Evolutionary conservation across 2,797 vertebrate species (phyloP).

Genomic region (Sphaeramia orbicularis): DNA sequence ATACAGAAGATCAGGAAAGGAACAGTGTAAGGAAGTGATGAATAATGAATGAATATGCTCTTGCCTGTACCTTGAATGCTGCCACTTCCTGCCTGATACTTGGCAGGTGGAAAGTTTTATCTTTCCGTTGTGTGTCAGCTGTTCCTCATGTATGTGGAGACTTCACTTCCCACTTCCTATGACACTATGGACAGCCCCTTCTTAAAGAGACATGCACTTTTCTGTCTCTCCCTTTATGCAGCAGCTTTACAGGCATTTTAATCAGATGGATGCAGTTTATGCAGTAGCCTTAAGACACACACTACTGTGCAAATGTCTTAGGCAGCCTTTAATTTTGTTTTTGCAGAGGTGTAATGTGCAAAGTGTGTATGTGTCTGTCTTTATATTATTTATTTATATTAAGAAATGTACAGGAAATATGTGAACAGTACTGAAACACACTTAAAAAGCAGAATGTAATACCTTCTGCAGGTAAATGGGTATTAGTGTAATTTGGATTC

Average conservation of each 20-base stretch:
- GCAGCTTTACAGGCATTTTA: neutral
- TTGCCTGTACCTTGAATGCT: constrained; percentile 41
- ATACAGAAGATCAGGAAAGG: neutral
- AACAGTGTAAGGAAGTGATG: neutral
- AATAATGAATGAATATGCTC: constrained; percentile 13
- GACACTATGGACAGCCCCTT: constrained; percentile 47
- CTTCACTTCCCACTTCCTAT: constrained; percentile 72
- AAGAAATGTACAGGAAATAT: no score
- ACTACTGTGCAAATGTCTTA: no score
- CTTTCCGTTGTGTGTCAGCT: constrained; percentile 14
- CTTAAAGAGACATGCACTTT: constrained; percentile 82
- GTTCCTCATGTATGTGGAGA: constrained; percentile 26
- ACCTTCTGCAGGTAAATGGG: no score
- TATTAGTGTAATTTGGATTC: no score
- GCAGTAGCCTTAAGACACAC: no score
- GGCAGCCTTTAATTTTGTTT: no score
- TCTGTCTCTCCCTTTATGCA: neutral
- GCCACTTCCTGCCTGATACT: constrained; percentile 2
- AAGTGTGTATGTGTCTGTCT: no score
- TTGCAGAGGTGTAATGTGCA: no score
- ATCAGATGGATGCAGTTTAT: no score
- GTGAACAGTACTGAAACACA: no score
- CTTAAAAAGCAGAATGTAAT: no score
- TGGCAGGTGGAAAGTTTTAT: constrained; percentile 28
- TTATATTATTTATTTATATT: no score